These are phyloP conservation scores for Drosophila seclusa DNA, from an alignment of 2,888 invertebrate genomes.

Conservation along the genomic window DNA sequence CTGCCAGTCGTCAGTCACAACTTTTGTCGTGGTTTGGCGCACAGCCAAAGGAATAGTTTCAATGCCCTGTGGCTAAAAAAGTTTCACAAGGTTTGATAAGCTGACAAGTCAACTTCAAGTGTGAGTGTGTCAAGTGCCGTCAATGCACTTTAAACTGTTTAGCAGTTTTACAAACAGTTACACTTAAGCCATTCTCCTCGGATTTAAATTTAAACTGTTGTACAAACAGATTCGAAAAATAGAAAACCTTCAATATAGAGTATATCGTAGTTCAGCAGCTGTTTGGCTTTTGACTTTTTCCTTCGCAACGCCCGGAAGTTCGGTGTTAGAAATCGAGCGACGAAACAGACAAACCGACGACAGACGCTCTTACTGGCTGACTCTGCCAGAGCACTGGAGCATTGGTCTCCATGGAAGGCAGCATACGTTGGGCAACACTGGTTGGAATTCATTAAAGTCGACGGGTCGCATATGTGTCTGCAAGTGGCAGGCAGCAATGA, in stretches of 20 bases:
- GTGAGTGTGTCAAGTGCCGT: background rate
- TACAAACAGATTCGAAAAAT: background rate
- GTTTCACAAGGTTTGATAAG: slow-evolving; percentile 25
- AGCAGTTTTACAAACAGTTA: background rate
- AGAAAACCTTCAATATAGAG: background rate
- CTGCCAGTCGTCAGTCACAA: slow-evolving; percentile 78
- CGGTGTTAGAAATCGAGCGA: slow-evolving; percentile 78
- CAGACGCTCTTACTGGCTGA: slow-evolving; percentile 33
- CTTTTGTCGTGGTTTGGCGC: slow-evolving; percentile 78
- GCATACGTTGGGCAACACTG: slow-evolving; percentile 33
- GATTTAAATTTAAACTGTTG: slow-evolving; percentile 1
- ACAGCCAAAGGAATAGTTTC: slow-evolving; percentile 66
- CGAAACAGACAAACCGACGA: slow-evolving; percentile 53
- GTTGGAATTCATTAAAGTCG: slow-evolving; percentile 53
- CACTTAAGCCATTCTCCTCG: background rate
- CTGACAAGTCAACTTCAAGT: slow-evolving; percentile 10
- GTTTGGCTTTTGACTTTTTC: slow-evolving; percentile 3
- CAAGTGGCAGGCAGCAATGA: slow-evolving; percentile 54
- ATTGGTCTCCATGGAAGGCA: slow-evolving; percentile 12
- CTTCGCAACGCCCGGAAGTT: slow-evolving; percentile 57
- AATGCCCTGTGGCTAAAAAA: slow-evolving; percentile 28
- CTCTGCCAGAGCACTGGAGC: background rate
- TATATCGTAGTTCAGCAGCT: slow-evolving; percentile 16
- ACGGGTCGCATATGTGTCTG: slow-evolving; percentile 56
- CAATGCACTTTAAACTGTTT: background rate